Conservation (phyloP, 2,797 vertebrate species). For the Botia kubotai region DNA sequence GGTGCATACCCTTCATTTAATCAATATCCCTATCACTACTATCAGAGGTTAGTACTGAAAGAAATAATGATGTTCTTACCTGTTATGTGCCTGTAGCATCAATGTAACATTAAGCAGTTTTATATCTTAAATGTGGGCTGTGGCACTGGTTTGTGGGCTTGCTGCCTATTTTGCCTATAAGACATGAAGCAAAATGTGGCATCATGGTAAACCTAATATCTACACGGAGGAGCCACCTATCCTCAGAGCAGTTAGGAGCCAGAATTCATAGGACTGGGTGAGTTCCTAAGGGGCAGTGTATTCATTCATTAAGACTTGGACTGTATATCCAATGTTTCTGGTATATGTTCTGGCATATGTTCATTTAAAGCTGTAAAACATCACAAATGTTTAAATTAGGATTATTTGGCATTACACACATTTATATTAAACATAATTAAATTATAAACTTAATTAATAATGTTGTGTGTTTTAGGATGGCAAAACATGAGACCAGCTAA, state of each 20-base stretch:
- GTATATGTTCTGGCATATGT: too few relatives aligned
- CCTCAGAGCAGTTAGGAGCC: conserved; percentile 67
- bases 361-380: too few relatives aligned
- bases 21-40: conserved; percentile 89
- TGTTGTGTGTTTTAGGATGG: too few relatives aligned
- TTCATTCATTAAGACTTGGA: too few relatives aligned
- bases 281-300: conserved; percentile 60
- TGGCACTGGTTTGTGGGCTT: conserved; percentile 85
- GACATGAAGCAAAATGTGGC: conserved; percentile 88
- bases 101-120: neutral
- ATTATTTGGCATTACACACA: too few relatives aligned
- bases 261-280: conserved; percentile 86
- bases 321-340: too few relatives aligned
- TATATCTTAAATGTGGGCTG: conserved; percentile 69
- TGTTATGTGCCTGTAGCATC: neutral
- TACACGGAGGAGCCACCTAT: conserved; percentile 79
- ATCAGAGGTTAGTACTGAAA: conserved; percentile 78
- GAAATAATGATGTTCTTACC: neutral
- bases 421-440: too few relatives aligned
- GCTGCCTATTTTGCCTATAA: conserved; percentile 84
- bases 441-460: too few relatives aligned
- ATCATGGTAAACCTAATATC: conserved; percentile 83
- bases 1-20: conserved; percentile 74
- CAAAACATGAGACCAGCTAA: too few relatives aligned
- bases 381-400: too few relatives aligned